Evolutionary conservation across 2,113 vertebrate genomes (phyloP), one percentile per base, ranked within the genome.

Genomic region (Aythya baeri): DNA sequence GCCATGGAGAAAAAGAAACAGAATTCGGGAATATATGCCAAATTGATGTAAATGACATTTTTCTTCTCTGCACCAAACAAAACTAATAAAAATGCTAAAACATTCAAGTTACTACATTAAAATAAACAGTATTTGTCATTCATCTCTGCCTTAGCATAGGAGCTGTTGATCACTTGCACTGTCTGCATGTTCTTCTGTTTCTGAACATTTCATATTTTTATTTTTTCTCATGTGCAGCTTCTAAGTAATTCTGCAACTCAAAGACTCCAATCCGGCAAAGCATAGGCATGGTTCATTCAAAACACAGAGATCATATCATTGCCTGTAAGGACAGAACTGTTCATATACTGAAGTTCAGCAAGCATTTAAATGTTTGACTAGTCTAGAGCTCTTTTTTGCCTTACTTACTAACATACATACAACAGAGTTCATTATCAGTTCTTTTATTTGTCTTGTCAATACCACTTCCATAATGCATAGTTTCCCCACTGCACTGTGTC

Each of bases 1-100:
- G 97, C 36, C 91, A 81, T 88, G 55, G 31, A 77, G 36, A 89
- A 70, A 92, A 76, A 80, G 55, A 76, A 41, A 78, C 12, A 65
- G 36, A 22, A 41, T 25, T 81, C 81, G 54, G 81, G 62, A 62
- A 76, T 26, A 31, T 7, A 31, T 17, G 34, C 20, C 15, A 59
- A 73, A 55, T 44, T 32, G 61, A 78, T 2, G 1, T 6, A 88
- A 94, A 65, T 14, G 17, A 41, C 7, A 16, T n/a, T 76, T 57
- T 49, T 61, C 22, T 20, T 76, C 50, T 73, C 50, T 41, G 73
- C n/a, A n/a, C 14, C 38, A 83, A 70, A 76, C 27, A 59, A 36
- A 12, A 55, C 58, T 75, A 52, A 17, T 52, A 32, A 67, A 86
- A 90, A 78, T 34, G 26, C 34, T 72, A 61, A 82, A 85, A 34